Percentiles rank a stretch among this genome's conserved stretches.
These are phyloP conservation scores for Plutomurus gul DNA, from an alignment of 1,140 invertebrate genomes.

Conservation along the genomic window DNA sequence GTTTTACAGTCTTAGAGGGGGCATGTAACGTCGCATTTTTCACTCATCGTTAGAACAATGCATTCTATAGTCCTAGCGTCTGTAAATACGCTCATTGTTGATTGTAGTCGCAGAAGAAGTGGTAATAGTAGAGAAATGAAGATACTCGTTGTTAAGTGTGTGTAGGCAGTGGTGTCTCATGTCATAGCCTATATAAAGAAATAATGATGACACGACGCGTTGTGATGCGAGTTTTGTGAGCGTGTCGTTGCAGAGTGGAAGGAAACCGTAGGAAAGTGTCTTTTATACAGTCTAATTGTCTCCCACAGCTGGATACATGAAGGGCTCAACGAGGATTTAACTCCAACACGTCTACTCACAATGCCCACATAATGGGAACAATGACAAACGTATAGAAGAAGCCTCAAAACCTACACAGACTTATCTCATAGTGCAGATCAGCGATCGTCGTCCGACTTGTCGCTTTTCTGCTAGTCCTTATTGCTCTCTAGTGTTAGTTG, in stretches of 20 bases:
- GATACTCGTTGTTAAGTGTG: no score
- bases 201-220: constrained; percentile 44
- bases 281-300: constrained; percentile 33
- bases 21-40: no score
- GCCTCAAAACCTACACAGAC: constrained; percentile 1
- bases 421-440: constrained; percentile 5
- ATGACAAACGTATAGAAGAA: constrained; percentile 12
- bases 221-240: constrained; percentile 30
- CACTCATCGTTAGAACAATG: no score
- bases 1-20: no score
- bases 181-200: constrained; percentile 21
- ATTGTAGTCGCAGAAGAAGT: not conserved
- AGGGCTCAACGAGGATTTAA: constrained; percentile 25
- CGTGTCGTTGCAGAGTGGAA: constrained; percentile 39
- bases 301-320: constrained; percentile 35
- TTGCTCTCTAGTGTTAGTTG: no score
- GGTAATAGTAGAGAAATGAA: not conserved
- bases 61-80: no score
- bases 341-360: constrained; percentile 19
- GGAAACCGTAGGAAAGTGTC: constrained; percentile 28
- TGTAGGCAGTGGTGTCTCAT: no score
- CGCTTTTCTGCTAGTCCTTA: not conserved
- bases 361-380: constrained; percentile 9
- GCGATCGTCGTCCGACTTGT: not conserved
- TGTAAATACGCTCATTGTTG: not conserved